phyloP scores from a whole-genome alignment of 1,140 invertebrate genomes.

The Oncopeltus fasciatus region DNA sequence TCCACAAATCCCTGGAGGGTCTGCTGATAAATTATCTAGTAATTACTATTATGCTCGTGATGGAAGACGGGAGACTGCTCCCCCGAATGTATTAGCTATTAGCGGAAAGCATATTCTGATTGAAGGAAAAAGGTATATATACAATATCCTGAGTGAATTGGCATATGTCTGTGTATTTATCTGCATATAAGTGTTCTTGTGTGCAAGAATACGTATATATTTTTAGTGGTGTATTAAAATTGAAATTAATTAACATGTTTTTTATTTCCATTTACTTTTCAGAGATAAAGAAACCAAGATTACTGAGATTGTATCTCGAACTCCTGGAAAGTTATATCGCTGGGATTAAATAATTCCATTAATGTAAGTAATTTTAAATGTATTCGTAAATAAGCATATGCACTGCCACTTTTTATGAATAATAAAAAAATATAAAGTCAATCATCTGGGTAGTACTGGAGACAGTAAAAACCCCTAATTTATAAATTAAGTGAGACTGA shows the following conservation, averaged over 20 bases:
- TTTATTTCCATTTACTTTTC: neutral
- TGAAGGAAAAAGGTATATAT: neutral
- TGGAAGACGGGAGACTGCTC: slow-evolving; percentile 51
- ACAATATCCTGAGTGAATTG: neutral
- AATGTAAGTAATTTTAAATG: neutral
- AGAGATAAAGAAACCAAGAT: neutral
- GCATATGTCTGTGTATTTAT: neutral
- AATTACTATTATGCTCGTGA: slow-evolving; percentile 72
- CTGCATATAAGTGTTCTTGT: neutral
- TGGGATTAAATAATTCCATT: neutral
- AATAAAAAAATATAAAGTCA: no score
- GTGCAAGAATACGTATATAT: neutral
- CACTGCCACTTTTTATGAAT: no score
- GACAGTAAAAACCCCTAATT: no score
- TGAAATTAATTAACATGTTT: neutral
- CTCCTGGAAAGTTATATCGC: neutral
- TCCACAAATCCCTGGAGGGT: slow-evolving; percentile 59
- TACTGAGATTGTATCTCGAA: neutral
- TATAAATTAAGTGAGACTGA: no score
- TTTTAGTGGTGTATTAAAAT: neutral
- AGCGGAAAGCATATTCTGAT: neutral
- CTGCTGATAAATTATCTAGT: slow-evolving; percentile 48
- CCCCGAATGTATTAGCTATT: slow-evolving; percentile 43
- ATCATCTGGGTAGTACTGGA: no score
- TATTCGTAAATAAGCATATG: neutral